phyloP scores from a whole-genome alignment of 2,888 invertebrate species.

The Sinotaia quadrata region DNA sequence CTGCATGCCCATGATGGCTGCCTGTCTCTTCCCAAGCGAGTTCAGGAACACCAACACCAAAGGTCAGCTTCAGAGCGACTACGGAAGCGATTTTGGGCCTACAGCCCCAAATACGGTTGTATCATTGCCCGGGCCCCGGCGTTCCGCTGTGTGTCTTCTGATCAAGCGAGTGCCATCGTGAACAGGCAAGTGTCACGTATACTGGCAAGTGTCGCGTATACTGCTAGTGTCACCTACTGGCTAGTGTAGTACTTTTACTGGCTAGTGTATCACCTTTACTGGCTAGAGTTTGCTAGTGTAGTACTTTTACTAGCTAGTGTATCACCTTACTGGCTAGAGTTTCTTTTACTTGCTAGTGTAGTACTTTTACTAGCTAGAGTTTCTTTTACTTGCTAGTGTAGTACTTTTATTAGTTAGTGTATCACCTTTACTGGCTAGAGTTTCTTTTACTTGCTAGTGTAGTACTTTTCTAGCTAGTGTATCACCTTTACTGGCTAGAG shows the following conservation, averaged over 20 bases:
- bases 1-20: conserved; percentile 27
- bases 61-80: conserved; percentile 14
- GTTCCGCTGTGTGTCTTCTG: conserved; percentile 35
- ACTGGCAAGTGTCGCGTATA: not conserved
- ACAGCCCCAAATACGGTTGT: conserved; percentile 35
- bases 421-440: too few species aligned
- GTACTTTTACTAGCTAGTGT: too few species aligned
- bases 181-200: conserved; percentile 6
- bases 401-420: too few species aligned
- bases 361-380: too few species aligned
- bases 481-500: too few species aligned
- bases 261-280: not conserved
- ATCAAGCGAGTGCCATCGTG: conserved; percentile 37
- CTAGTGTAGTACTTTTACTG: not conserved
- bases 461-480: too few species aligned
- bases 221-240: not conserved
- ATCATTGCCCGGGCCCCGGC: conserved; percentile 43
- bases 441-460: too few species aligned
- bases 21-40: not conserved
- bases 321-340: too few species aligned
- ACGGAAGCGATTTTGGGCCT: conserved; percentile 36
- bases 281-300: too few species aligned
- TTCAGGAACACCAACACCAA: not conserved
- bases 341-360: too few species aligned
- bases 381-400: too few species aligned